Evolutionary conservation across 2,797 vertebrate species (phyloP).

Genomic region (Heteromormyrus szaboi): DNA sequence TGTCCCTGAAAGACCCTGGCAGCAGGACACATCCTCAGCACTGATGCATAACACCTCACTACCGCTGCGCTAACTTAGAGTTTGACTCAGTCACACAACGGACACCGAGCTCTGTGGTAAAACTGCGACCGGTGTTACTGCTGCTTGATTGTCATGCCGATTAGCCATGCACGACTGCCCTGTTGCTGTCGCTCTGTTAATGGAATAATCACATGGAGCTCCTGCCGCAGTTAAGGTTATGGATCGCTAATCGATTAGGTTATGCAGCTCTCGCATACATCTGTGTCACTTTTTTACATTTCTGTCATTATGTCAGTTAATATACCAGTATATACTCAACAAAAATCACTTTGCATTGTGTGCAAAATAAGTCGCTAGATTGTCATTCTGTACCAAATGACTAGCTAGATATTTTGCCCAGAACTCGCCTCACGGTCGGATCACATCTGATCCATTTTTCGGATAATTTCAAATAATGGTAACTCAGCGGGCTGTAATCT

Average conservation of each 20-base stretch:
- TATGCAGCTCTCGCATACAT: neutral
- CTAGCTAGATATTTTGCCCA: neutral
- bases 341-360: neutral
- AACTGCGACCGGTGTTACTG: neutral
- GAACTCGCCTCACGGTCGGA: neutral
- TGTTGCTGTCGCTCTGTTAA: neutral
- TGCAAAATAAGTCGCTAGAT: neutral
- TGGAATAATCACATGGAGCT: neutral
- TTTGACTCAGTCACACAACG: neutral
- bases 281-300: neutral
- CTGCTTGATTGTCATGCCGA: slow-evolving; percentile 5
- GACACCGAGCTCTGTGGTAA: neutral
- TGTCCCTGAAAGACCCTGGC: neutral
- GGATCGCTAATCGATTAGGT: neutral
- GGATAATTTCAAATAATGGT: neutral
- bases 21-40: neutral
- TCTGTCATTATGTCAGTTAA: neutral
- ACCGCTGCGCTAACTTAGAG: neutral
- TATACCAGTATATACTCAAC: neutral
- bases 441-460: neutral
- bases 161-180: neutral
- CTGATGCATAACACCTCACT: neutral
- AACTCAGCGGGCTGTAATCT: neutral
- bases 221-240: neutral
- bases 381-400: neutral